Evolutionary conservation across 1,140 invertebrate species (phyloP).

Genomic region (Bathynomus jamesi): DNA sequence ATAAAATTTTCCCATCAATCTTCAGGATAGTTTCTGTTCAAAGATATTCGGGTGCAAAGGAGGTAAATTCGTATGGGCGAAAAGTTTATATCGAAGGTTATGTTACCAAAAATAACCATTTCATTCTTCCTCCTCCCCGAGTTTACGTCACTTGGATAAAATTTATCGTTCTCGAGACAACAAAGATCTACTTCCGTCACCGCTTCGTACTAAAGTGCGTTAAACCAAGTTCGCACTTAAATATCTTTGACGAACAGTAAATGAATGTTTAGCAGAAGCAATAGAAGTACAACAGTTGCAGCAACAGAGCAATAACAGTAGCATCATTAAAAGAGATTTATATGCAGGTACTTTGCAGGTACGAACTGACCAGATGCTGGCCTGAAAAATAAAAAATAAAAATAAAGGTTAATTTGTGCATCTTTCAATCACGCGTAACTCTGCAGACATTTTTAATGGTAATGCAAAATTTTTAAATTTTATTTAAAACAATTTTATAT

Average conservation of each 20-base stretch:
- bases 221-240: not conserved
- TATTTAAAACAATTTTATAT: too few relatives aligned
- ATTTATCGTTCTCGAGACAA: too few relatives aligned
- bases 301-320: not conserved
- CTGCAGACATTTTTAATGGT: too few relatives aligned
- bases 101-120: too few relatives aligned
- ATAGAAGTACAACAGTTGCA: not conserved
- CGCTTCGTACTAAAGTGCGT: too few relatives aligned
- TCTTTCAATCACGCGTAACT: too few relatives aligned
- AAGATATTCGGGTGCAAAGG: not conserved
- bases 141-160: too few relatives aligned
- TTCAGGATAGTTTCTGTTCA: not conserved
- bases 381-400: not conserved
- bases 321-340: slow-evolving; percentile 1
- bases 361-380: not conserved
- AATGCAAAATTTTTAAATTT: too few relatives aligned
- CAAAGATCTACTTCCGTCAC: too few relatives aligned
- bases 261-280: not conserved
- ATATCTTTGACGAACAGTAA: not conserved
- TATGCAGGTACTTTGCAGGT: slow-evolving; percentile 1
- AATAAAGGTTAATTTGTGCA: not conserved
- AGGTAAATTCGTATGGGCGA: too few relatives aligned
- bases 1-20: not conserved
- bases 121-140: too few relatives aligned
- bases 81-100: too few relatives aligned